phyloP scores from a whole-genome alignment of 2,797 vertebrate species.

The Alfaro cultratus region DNA sequence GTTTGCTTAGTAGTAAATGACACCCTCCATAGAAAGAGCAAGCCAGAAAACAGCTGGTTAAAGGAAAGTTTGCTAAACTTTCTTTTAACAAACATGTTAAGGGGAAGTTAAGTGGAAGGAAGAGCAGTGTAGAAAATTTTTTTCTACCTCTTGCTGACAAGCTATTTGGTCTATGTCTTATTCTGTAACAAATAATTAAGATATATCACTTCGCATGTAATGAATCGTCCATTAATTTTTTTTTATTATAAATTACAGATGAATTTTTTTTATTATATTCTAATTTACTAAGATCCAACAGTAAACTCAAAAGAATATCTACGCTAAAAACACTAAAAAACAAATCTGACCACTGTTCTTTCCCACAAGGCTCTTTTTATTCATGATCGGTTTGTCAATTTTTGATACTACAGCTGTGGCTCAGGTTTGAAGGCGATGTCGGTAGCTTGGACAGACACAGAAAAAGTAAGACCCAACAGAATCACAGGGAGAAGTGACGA shows the following conservation, averaged over 20 bases:
- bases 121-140: background rate
- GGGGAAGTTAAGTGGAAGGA: background rate
- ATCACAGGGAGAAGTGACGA: constrained; percentile 4
- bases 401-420: constrained; percentile 31
- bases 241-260: background rate
- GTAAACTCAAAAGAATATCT: background rate
- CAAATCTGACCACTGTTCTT: constrained; percentile 17
- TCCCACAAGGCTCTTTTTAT: constrained; percentile 63
- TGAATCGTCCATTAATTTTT: background rate
- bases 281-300: background rate
- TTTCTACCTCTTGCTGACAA: background rate
- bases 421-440: constrained; percentile 31
- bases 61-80: background rate
- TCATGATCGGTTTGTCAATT: constrained; percentile 47
- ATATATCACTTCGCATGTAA: background rate
- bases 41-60: background rate
- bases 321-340: background rate
- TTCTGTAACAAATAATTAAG: background rate
- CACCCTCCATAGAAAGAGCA: background rate
- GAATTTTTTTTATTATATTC: background rate
- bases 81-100: background rate
- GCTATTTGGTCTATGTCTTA: background rate
- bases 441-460: constrained; percentile 24
- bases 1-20: background rate
- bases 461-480: constrained; percentile 49